phyloP scores from a whole-genome alignment of 2,113 vertebrate species.

The Shinisaurus crocodilurus region DNA sequence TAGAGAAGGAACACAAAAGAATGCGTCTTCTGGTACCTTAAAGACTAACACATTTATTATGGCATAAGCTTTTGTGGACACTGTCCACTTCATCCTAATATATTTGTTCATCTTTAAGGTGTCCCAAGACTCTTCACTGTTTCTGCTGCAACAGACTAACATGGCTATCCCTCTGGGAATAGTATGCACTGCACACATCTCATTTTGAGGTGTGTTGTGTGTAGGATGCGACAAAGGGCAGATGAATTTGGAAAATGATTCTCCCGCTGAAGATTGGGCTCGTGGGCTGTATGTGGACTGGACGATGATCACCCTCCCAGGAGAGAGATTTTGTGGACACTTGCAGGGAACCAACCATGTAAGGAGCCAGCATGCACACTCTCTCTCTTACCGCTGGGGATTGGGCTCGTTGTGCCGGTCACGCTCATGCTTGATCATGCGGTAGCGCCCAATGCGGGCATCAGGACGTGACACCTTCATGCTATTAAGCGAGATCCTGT shows the following conservation, averaged over 20 bases:
- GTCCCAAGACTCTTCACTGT: too few relatives aligned
- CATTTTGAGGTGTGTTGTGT: background rate
- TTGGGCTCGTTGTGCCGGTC: slow-evolving; percentile 99
- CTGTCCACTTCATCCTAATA: too few relatives aligned
- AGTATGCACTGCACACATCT: background rate
- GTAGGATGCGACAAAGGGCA: background rate
- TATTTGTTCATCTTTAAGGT: too few relatives aligned
- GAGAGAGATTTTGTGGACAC: background rate
- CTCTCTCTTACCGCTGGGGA: slow-evolving; percentile 90
- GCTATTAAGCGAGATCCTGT: slow-evolving; percentile 96
- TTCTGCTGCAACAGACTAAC: too few relatives aligned
- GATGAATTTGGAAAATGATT: background rate
- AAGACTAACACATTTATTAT: too few relatives aligned
- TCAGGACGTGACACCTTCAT: slow-evolving; percentile 99
- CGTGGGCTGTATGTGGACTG: background rate
- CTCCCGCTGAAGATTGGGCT: background rate
- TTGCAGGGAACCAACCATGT: background rate
- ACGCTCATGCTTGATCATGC: slow-evolving; percentile 99
- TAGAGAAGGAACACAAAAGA: background rate
- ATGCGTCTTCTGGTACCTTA: background rate
- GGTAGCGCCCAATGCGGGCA: slow-evolving; percentile 95
- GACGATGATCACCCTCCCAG: background rate
- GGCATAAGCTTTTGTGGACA: too few relatives aligned
- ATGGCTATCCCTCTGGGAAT: background rate
- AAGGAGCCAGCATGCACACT: background rate